Conservation (phyloP, 2,797 vertebrate species). For the Otolemur crassicaudatus region DNA sequence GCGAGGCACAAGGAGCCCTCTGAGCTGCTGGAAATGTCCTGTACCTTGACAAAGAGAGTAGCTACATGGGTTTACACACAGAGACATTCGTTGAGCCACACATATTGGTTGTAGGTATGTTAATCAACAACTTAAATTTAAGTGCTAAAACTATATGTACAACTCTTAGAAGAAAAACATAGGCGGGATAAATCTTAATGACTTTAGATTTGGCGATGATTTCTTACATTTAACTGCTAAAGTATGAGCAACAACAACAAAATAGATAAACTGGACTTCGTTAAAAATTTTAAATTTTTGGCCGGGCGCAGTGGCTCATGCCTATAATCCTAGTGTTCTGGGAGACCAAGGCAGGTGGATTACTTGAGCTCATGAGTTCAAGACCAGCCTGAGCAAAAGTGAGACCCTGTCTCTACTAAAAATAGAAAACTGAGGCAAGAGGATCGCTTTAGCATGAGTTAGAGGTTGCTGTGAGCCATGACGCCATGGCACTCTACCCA, state of each 20-base stretch:
- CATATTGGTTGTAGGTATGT: neutral
- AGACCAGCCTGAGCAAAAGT: no score
- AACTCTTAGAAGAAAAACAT: slow-evolving; percentile 22
- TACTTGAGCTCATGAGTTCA: no score
- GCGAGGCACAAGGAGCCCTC: neutral
- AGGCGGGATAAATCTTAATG: neutral
- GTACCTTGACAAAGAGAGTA: neutral
- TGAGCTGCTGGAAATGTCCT: neutral
- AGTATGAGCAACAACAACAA: neutral
- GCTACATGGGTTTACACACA: neutral
- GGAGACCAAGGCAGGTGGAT: no score
- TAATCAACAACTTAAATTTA: neutral
- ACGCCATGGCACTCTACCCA: no score
- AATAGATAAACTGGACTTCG: neutral
- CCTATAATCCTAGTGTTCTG: no score
- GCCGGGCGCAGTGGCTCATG: no score
- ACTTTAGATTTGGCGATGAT: neutral
- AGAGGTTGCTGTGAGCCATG: no score
- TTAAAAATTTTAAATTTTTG: neutral
- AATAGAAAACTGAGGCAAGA: no score
- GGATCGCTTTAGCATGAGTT: no score
- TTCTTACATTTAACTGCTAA: neutral
- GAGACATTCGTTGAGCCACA: neutral
- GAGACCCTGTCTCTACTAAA: no score
- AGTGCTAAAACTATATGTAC: neutral